These are phyloP conservation scores for Tapirus indicus DNA, from an alignment of 2,797 vertebrate genomes.

Conservation along the genomic window DNA sequence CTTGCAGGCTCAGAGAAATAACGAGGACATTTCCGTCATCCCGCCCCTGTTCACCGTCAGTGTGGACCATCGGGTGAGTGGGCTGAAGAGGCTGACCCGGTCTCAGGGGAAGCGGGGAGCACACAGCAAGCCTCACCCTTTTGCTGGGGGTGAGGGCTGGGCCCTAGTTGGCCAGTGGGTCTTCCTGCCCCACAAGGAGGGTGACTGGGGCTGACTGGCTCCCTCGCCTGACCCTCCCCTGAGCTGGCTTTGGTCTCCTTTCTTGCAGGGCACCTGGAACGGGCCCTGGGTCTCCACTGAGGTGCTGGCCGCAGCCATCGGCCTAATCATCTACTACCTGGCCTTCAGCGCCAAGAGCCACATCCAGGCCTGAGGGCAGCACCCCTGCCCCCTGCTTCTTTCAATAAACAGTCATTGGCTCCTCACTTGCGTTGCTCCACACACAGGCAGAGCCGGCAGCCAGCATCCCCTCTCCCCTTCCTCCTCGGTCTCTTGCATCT, in stretches of 20 bases:
- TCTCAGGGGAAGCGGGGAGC: background rate
- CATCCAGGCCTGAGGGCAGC: slow-evolving; percentile 90
- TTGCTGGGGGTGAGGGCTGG: background rate
- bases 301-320: slow-evolving; percentile 93
- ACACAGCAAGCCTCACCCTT: background rate
- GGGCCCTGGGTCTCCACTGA: slow-evolving; percentile 97
- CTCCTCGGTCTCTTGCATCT: background rate
- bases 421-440: background rate
- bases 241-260: background rate
- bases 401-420: slow-evolving; percentile 68
- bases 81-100: background rate
- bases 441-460: background rate
- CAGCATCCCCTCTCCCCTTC: background rate
- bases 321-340: slow-evolving; percentile 94
- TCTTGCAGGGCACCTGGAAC: slow-evolving; percentile 92
- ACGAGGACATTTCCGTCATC: slow-evolving; percentile 94
- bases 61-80: slow-evolving; percentile 95
- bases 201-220: background rate
- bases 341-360: slow-evolving; percentile 94
- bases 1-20: slow-evolving; percentile 95
- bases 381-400: background rate
- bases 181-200: background rate
- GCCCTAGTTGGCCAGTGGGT: background rate
- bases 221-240: background rate
- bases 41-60: slow-evolving; percentile 95